Evolutionary conservation across 2,797 vertebrate species (phyloP).

Genomic region (Helicolenus hilgendorfi): DNA sequence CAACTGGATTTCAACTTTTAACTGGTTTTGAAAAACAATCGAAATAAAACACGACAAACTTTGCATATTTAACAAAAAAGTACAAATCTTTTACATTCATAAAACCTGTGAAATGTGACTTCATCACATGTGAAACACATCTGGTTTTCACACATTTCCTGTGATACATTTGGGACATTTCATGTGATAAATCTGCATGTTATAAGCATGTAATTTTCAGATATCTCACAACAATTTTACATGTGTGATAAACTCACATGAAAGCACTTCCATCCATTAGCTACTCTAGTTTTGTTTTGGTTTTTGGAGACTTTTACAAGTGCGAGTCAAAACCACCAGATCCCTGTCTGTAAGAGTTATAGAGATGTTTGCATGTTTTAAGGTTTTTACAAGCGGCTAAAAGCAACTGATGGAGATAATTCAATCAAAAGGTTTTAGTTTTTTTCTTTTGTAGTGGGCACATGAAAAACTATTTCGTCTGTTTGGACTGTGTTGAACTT

Average conservation of each 20-base stretch:
- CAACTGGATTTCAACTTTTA: too few species aligned
- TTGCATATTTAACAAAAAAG: neutral
- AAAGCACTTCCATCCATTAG: neutral
- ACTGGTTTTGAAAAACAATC: too few species aligned
- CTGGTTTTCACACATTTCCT: neutral
- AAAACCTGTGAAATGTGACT: neutral
- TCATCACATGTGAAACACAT: neutral
- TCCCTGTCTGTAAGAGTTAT: neutral
- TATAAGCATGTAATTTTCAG: neutral
- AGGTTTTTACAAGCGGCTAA: conserved; percentile 54
- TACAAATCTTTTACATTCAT: neutral
- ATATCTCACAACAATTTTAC: neutral
- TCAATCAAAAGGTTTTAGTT: neutral
- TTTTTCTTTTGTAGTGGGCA: neutral
- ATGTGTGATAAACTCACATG: neutral
- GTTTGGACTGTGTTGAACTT: neutral
- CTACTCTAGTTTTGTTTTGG: neutral
- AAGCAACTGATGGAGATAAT: conserved; percentile 25
- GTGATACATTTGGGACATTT: neutral
- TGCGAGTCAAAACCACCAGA: neutral
- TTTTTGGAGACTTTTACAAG: conserved; percentile 4
- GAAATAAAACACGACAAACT: too few species aligned
- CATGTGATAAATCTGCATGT: neutral
- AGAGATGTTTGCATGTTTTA: conserved; percentile 13
- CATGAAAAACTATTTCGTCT: conserved; percentile 9